Conservation (phyloP, 2,113 vertebrate species). For the Cepphus grylle region DNA sequence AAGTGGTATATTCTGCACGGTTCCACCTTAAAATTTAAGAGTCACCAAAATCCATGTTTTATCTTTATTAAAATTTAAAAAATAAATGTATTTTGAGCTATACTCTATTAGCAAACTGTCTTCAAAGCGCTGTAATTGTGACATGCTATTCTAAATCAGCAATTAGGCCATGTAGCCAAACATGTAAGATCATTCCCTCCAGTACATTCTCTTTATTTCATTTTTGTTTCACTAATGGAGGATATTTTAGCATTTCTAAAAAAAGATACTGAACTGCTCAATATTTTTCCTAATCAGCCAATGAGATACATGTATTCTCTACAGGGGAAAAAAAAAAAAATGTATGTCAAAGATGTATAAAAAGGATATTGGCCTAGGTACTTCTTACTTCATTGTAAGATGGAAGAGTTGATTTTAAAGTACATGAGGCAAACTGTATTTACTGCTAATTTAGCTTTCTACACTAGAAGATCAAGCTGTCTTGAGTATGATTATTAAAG, state of each 20-base stretch:
- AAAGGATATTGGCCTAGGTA: background rate
- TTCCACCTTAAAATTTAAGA: background rate
- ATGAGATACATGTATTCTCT: background rate
- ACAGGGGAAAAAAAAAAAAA: too few relatives aligned
- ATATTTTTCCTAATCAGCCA: background rate
- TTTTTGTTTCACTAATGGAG: background rate
- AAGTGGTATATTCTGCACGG: background rate
- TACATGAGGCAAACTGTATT: background rate
- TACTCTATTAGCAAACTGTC: background rate
- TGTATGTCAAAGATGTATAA: background rate
- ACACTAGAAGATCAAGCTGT: background rate
- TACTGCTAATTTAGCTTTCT: background rate
- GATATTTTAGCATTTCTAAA: background rate
- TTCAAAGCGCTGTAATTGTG: background rate
- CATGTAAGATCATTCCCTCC: background rate
- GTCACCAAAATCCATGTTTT: background rate
- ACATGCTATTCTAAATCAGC: background rate
- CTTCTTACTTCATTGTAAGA: background rate
- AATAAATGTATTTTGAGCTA: background rate
- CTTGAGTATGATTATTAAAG: background rate
- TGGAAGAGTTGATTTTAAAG: background rate
- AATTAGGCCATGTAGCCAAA: background rate
- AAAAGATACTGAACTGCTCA: background rate
- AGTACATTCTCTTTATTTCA: background rate
- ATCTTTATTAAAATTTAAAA: background rate